These are phyloP conservation scores for Myotis pilosus DNA, from an alignment of 2,797 vertebrate genomes.

Conservation along the genomic window DNA sequence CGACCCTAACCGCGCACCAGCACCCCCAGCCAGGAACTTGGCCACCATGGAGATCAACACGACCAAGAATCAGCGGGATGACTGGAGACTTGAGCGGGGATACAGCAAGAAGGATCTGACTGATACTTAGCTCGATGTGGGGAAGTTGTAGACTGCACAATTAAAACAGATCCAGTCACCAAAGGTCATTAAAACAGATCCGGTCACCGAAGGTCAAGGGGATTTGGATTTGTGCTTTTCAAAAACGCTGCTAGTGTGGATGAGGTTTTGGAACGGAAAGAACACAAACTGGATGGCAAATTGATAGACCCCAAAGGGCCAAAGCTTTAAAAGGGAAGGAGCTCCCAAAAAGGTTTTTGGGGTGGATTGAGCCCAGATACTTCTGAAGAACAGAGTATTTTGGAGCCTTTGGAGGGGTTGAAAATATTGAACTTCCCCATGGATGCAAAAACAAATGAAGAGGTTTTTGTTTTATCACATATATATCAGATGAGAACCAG, in stretches of 20 bases:
- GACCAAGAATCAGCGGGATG: background rate
- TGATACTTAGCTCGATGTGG: slow-evolving; percentile 90
- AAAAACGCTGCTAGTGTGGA: slow-evolving; percentile 85
- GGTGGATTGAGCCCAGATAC: background rate
- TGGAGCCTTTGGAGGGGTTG: background rate
- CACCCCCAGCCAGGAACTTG: background rate
- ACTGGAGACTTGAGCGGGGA: slow-evolving; percentile 91
- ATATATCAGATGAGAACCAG: background rate
- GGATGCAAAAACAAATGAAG: background rate
- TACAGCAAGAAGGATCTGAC: slow-evolving; percentile 91
- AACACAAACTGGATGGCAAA: background rate
- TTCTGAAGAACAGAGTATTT: background rate
- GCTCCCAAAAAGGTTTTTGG: background rate
- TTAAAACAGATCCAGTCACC: slow-evolving; percentile 91
- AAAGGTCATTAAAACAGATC: slow-evolving; percentile 93
- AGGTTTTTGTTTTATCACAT: background rate
- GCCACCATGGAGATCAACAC: background rate
- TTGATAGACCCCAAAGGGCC: background rate
- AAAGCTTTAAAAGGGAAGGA: background rate
- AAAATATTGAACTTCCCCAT: background rate
- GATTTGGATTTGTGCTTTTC: slow-evolving; percentile 92
- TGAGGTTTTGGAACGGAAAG: background rate
- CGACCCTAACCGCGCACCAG: no score
- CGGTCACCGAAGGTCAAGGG: slow-evolving; percentile 89
- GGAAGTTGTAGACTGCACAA: slow-evolving; percentile 90